These are phyloP conservation scores for Psammodynastes pulverulentus DNA, from an alignment of 2,113 vertebrate genomes.

Conservation along the genomic window DNA sequence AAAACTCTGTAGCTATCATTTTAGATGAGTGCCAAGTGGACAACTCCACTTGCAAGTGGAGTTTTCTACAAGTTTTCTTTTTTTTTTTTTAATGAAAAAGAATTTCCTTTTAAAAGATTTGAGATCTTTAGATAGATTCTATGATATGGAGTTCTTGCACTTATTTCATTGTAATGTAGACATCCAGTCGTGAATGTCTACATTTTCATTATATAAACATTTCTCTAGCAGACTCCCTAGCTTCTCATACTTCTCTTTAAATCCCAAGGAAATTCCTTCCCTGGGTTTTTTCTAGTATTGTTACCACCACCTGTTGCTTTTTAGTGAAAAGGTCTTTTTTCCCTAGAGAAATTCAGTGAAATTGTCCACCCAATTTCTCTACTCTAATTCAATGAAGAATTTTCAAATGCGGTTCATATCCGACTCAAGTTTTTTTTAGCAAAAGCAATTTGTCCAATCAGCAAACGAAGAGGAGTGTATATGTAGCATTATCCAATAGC, in stretches of 20 bases:
- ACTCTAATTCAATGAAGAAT: background rate
- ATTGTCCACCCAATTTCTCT: background rate
- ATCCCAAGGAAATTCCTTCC: background rate
- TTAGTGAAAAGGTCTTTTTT: background rate
- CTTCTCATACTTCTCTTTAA: background rate
- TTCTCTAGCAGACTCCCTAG: background rate
- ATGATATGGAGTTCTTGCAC: background rate
- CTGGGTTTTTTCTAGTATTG: background rate
- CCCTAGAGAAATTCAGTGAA: background rate
- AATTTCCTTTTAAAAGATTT: background rate
- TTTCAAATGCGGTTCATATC: background rate
- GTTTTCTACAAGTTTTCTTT: background rate
- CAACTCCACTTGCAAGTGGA: background rate
- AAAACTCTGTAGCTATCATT: background rate
- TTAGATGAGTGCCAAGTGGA: background rate
- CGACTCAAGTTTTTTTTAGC: background rate
- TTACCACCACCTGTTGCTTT: background rate
- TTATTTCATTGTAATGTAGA: background rate
- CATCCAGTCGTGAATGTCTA: background rate
- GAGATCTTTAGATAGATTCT: background rate
- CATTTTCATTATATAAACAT: background rate
- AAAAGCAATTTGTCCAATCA: background rate
- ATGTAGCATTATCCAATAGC: background rate
- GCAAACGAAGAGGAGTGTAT: background rate
- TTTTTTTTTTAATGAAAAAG: background rate